Base-by-base conservation (phyloP, 2,888 invertebrate genomes). In the Tortricodes alternella region DNA sequence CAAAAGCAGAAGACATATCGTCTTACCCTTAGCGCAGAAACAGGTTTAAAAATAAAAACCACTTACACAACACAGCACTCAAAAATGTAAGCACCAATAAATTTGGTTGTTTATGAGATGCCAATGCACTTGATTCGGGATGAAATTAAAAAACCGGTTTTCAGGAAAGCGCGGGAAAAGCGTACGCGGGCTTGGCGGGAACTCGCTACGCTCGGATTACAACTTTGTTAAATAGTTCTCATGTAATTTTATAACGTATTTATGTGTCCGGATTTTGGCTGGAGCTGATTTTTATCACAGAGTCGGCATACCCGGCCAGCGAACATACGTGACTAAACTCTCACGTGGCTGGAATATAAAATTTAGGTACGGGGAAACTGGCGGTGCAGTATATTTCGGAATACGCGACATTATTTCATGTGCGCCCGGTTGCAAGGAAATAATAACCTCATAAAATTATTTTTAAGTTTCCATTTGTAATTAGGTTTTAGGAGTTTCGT, bases 281-380 rank as follows among this genome's bases (percentile, higher is more conserved):
- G 71, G 66, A 68, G 73, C 74, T 51, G 78, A 73, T 78, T 83
- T 82, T 78, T 80, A 79, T 75, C 75, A 73, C 78, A 68, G 69
- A 78, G 80, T 80, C 80, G 73, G 77, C 71, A 78, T 72, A 73
- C 85, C 73, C 81, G 80, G 73, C 82, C 80, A 79, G 70, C 73
- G 81, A 76, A 73, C 74, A 74, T 79, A 76, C 82, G 86, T 86
- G 85, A 88, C 88, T 87, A 86, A 84, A 74, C 70, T 56, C 51
- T 79, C 82, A 80, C 81, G 76, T 83, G 82, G 29, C 65, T 79
- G 78, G 80, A 73, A 80, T 80, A 79, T 80, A 84, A 85, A 85
- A 83, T 86, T 85, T 82, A 80, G 80, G 74, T 80, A 75, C 72
- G 69, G 71, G 71, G 78, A 76, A 82, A 80, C 77, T 70, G 73